Conservation (phyloP, 2,888 invertebrate species). For the Alloplasta piceator region DNA sequence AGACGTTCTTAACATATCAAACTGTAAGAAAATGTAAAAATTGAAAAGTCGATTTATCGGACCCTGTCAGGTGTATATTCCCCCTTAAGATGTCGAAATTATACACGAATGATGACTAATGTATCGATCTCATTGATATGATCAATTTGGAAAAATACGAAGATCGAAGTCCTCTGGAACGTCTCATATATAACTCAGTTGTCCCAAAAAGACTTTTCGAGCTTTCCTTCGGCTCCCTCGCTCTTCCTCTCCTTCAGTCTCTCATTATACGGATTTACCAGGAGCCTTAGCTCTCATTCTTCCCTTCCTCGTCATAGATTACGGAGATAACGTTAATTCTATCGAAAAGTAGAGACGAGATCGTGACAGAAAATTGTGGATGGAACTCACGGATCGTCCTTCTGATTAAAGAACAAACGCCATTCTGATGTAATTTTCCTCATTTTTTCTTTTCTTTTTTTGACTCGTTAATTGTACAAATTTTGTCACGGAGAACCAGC, state of each 20-base stretch:
- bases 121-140: too few relatives aligned
- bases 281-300: conserved; percentile 5
- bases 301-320: conserved; percentile 51
- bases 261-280: conserved; percentile 60
- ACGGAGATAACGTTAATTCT: conserved; percentile 58
- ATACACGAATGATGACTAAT: too few relatives aligned
- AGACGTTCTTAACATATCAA: too few relatives aligned
- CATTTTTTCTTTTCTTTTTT: not conserved
- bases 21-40: too few relatives aligned
- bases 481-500: too few relatives aligned
- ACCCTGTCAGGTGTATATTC: too few relatives aligned
- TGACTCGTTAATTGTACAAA: conserved; percentile 23
- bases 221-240: conserved; percentile 27
- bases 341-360: conserved; percentile 39
- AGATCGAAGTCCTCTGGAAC: too few relatives aligned
- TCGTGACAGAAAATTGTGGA: conserved; percentile 41
- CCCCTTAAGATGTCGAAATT: too few relatives aligned
- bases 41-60: too few relatives aligned
- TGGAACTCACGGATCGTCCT: conserved; percentile 35
- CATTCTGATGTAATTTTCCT: not conserved
- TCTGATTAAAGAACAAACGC: conserved; percentile 34
- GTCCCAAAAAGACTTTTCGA: conserved; percentile 43
- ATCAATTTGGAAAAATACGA: too few relatives aligned
- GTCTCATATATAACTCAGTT: too few relatives aligned
- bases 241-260: conserved; percentile 49